phyloP scores from a whole-genome alignment of 2,797 vertebrate species.

The Pangasius macronema region DNA sequence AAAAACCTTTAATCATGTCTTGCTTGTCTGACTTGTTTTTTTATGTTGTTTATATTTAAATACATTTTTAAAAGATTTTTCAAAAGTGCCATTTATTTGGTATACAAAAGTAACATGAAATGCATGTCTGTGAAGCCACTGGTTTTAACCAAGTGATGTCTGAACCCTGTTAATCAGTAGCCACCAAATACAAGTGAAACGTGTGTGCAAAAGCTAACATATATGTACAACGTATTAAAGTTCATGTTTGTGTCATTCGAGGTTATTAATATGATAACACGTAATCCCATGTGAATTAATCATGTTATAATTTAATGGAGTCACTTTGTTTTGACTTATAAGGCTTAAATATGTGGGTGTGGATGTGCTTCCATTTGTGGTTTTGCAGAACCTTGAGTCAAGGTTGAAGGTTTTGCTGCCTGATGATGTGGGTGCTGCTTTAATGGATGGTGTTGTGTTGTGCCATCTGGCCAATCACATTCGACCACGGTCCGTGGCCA shows the following conservation, averaged over 20 bases:
- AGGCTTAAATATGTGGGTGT: not conserved
- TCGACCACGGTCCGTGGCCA: slow-evolving; percentile 94
- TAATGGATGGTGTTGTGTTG: slow-evolving; percentile 98
- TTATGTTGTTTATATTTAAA: too few species aligned
- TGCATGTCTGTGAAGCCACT: not conserved
- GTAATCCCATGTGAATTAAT: not conserved
- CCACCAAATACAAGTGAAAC: not conserved
- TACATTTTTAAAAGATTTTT: too few species aligned
- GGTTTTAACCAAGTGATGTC: not conserved
- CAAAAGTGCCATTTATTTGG: not conserved
- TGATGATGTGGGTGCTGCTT: slow-evolving; percentile 92
- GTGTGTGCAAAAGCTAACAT: not conserved
- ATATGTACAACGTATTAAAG: not conserved
- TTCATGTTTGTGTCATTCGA: not conserved
- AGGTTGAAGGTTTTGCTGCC: slow-evolving; percentile 93
- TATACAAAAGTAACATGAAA: too few species aligned
- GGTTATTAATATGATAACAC: not conserved
- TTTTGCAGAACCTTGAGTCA: slow-evolving; percentile 88
- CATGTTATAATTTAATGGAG: not conserved
- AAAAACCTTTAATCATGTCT: too few species aligned
- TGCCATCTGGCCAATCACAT: slow-evolving; percentile 99
- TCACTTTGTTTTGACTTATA: not conserved
- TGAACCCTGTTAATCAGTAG: not conserved
- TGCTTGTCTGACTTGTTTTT: too few species aligned
- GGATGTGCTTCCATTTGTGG: slow-evolving; percentile 6